phyloP scores from a whole-genome alignment of 2,113 vertebrate genomes.

The Hepsetus odoe region DNA sequence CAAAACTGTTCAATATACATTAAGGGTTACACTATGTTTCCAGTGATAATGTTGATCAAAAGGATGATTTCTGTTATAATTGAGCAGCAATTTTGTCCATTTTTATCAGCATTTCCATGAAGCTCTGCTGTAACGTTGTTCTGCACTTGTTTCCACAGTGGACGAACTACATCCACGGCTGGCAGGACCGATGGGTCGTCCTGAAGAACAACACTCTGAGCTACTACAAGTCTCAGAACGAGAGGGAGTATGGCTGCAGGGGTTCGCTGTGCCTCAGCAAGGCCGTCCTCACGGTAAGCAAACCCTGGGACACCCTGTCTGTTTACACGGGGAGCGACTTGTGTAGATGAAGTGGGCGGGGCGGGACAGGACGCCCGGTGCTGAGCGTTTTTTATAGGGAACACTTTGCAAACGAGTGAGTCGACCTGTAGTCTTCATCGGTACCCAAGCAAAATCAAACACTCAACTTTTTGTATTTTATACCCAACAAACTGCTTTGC shows the following conservation, averaged over 20 bases:
- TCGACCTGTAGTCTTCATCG: no score
- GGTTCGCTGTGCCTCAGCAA: slow-evolving; percentile 97
- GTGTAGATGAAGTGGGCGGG: no score
- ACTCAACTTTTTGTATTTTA: no score
- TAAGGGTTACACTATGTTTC: no score
- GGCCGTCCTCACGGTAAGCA: slow-evolving; percentile 95
- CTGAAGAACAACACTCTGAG: slow-evolving; percentile 93
- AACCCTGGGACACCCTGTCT: background rate
- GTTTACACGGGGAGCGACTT: no score
- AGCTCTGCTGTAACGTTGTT: background rate
- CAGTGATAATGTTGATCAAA: no score
- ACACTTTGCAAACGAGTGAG: no score
- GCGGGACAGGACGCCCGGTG: background rate
- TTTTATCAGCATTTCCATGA: background rate
- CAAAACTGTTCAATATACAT: no score
- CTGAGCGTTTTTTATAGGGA: no score
- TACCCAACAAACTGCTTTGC: no score
- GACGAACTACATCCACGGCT: slow-evolving; percentile 99
- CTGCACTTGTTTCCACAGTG: slow-evolving; percentile 77
- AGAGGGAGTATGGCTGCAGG: slow-evolving; percentile 94
- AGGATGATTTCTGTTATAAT: background rate
- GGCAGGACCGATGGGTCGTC: slow-evolving; percentile 98
- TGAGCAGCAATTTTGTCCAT: background rate
- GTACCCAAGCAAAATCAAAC: no score
- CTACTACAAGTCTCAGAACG: slow-evolving; percentile 98